Evolutionary conservation across 1,140 invertebrate species (phyloP).

Genomic region (Lanistes nyassanus): DNA sequence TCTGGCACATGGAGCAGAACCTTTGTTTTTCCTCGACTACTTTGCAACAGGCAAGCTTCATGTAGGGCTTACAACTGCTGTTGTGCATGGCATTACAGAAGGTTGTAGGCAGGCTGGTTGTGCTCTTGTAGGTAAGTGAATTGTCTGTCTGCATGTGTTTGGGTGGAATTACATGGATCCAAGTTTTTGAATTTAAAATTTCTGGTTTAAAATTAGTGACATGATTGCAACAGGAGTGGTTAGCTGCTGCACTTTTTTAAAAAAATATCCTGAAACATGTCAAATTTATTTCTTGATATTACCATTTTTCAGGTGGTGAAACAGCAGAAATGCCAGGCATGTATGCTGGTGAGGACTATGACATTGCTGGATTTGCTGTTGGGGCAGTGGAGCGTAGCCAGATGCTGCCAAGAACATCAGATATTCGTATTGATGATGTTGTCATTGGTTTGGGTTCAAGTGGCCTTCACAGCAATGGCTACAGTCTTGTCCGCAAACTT

Average conservation of each 20-base stretch:
- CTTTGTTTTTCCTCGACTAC: constrained; percentile 96
- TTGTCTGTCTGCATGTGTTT: not conserved
- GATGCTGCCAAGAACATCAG: constrained; percentile 78
- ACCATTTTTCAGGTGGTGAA: constrained; percentile 83
- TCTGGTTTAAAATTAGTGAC: not conserved
- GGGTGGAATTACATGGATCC: not conserved
- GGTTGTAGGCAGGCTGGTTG: constrained; percentile 89
- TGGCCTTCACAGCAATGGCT: constrained; percentile 96
- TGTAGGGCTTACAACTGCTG: constrained; percentile 77
- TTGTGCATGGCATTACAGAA: constrained; percentile 86
- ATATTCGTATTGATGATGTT: constrained; percentile 81
- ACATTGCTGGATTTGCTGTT: constrained; percentile 94
- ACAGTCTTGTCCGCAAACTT: constrained; percentile 90
- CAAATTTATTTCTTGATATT: not conserved
- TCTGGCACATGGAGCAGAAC: constrained; percentile 92
- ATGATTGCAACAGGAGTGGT: not conserved
- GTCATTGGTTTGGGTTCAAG: constrained; percentile 86
- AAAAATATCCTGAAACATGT: not conserved
- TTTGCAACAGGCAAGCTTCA: constrained; percentile 91
- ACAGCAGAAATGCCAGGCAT: constrained; percentile 97
- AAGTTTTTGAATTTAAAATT: not conserved
- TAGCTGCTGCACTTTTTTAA: not conserved
- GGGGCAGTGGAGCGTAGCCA: constrained; percentile 84
- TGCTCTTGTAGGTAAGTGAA: constrained; percentile 81
- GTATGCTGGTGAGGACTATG: constrained; percentile 86